A percentile compares a stretch with the other conserved stretches of the same genome.
Evolutionary conservation across 2,113 vertebrate genomes (phyloP).

Genomic region (Coracopsis vasa): DNA sequence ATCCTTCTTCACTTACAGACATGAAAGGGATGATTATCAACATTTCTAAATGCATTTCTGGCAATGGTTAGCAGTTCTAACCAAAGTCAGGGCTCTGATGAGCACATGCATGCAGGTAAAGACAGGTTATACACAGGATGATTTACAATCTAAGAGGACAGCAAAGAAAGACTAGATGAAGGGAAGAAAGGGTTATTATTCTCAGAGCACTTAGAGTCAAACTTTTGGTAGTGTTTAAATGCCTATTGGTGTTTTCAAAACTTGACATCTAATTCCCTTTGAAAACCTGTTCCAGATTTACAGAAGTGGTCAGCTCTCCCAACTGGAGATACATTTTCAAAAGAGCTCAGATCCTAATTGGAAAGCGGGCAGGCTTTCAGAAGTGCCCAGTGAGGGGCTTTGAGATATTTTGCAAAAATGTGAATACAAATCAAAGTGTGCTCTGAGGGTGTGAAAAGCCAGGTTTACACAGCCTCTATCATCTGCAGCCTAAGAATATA

Average conservation of each 20-base stretch:
- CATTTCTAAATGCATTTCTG: not conserved
- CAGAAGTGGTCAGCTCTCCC: not conserved
- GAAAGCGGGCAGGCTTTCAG: not conserved
- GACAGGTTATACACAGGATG: not conserved
- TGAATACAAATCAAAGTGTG: not conserved
- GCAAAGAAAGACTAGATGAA: not conserved
- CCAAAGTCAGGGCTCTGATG: not conserved
- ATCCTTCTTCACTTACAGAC: not conserved
- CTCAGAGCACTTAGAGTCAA: not conserved
- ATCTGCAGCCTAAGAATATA: not conserved
- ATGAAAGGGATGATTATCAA: not conserved
- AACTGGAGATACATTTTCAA: not conserved
- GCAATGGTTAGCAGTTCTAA: not conserved
- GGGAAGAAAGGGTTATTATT: not conserved
- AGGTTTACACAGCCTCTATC: not conserved
- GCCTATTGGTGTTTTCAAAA: not conserved
- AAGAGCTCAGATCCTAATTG: not conserved
- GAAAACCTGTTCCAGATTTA: slow-evolving; percentile 33
- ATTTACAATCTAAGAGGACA: not conserved
- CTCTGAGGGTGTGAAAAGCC: not conserved
- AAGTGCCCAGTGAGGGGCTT: not conserved
- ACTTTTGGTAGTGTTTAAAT: not conserved
- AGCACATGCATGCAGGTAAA: not conserved
- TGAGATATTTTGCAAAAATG: not conserved
- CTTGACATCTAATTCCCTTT: slow-evolving; percentile 17